phyloP scores from a whole-genome alignment of 2,888 invertebrate genomes.

The Synanthedon tipuliformis region DNA sequence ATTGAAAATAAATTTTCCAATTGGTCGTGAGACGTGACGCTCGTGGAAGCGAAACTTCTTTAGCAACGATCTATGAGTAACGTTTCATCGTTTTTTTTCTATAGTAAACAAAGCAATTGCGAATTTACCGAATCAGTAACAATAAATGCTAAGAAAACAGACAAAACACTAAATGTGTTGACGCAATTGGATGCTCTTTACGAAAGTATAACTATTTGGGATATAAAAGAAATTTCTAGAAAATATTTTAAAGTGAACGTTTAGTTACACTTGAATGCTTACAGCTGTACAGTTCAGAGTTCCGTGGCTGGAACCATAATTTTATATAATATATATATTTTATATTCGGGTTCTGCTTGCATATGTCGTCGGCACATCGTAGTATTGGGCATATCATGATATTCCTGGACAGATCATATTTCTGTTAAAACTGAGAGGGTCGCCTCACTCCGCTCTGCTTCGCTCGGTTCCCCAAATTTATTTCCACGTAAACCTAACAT shows the following conservation, averaged over 20 bases:
- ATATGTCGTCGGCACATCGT: too few relatives aligned
- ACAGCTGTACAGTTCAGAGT: too few relatives aligned
- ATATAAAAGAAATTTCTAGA: not conserved
- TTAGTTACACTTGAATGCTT: not conserved
- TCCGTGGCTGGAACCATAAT: too few relatives aligned
- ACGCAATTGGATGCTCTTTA: not conserved
- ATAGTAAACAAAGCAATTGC: conserved; percentile 20
- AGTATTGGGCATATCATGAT: too few relatives aligned
- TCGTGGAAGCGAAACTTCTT: conserved; percentile 58
- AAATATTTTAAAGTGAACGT: not conserved
- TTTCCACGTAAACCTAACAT: too few relatives aligned
- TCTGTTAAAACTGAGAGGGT: too few relatives aligned
- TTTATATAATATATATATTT: too few relatives aligned
- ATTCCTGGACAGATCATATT: too few relatives aligned
- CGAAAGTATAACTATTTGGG: not conserved
- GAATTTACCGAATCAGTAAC: conserved; percentile 16
- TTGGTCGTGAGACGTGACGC: conserved; percentile 61
- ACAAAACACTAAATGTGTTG: not conserved
- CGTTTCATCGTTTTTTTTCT: conserved; percentile 24
- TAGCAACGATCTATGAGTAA: conserved; percentile 48
- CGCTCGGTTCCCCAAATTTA: too few relatives aligned
- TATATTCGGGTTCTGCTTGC: too few relatives aligned
- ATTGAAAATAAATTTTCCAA: conserved; percentile 37
- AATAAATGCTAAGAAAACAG: not conserved
- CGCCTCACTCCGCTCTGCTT: too few relatives aligned